Evolutionary conservation across 2,888 invertebrate species (phyloP).

Genomic region (Clunio marinus): DNA sequence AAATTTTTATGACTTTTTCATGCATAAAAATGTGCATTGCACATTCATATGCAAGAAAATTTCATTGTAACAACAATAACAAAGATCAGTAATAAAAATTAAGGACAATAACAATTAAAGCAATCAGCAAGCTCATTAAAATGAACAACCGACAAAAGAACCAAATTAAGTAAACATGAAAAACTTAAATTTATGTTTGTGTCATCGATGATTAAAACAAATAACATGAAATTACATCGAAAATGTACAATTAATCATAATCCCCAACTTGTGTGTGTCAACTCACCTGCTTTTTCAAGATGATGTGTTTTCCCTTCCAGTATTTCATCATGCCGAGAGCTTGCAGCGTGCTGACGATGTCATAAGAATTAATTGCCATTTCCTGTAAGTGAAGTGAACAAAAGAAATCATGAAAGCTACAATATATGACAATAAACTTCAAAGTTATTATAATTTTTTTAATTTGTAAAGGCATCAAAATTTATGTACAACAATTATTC

Average conservation of each 20-base stretch:
- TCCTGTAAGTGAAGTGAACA: constrained; percentile 64
- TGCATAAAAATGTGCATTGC: no score
- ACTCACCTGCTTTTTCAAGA: constrained; percentile 83
- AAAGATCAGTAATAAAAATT: no score
- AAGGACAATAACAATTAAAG: neutral
- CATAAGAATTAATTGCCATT: constrained; percentile 94
- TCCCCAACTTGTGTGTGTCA: neutral
- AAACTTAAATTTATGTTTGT: neutral
- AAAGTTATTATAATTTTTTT: no score
- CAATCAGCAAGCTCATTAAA: neutral
- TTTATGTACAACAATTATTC: no score
- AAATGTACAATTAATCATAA: neutral
- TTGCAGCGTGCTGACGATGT: constrained; percentile 95
- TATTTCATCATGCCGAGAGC: constrained; percentile 97
- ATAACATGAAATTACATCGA: neutral
- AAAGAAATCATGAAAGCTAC: constrained; percentile 26
- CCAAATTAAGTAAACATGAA: constrained; percentile 23
- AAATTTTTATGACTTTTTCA: no score
- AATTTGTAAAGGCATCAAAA: no score
- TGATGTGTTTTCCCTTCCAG: constrained; percentile 98
- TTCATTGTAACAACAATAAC: no score
- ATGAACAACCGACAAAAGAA: neutral
- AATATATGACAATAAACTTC: neutral
- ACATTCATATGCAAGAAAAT: no score
- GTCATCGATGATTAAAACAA: neutral